phyloP scores from a whole-genome alignment of 2,797 vertebrate genomes.

The Nannoperca australis region DNA sequence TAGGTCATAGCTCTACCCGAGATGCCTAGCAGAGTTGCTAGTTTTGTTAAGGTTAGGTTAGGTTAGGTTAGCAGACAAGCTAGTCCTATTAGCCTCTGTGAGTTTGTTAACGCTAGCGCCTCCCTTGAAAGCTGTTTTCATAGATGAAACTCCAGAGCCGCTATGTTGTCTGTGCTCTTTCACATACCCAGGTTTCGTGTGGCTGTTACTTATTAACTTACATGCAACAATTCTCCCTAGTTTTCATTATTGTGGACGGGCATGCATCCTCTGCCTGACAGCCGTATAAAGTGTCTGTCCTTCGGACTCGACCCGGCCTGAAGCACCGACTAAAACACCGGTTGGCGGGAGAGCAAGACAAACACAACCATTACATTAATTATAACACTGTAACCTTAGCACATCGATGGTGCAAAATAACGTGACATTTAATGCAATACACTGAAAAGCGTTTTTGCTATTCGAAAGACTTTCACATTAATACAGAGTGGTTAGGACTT shows the following conservation, averaged over 20 bases:
- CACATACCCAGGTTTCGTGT: accelerated
- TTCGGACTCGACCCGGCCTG: slow-evolving; percentile 53
- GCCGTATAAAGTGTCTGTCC: slow-evolving; percentile 2
- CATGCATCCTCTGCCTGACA: slow-evolving; percentile 19
- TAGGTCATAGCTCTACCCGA: neutral
- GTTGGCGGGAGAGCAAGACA: slow-evolving; percentile 85
- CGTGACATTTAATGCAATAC: neutral
- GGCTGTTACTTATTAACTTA: too few relatives aligned
- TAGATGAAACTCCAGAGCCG: neutral
- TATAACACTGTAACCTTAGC: neutral
- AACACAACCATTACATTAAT: slow-evolving; percentile 45
- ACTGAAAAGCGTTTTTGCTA: neutral
- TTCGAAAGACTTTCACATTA: neutral
- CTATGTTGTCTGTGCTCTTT: neutral
- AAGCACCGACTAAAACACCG: slow-evolving; percentile 37
- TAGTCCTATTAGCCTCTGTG: slow-evolving; percentile 30
- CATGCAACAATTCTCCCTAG: accelerated
- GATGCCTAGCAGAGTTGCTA: slow-evolving; percentile 16
- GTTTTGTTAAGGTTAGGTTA: too few relatives aligned
- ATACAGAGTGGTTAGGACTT: neutral
- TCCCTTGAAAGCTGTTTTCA: slow-evolving; percentile 6
- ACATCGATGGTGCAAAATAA: neutral
- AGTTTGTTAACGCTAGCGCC: slow-evolving; percentile 20
- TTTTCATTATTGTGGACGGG: neutral
- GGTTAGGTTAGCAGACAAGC: slow-evolving; percentile 50